Conservation (phyloP, 1,140 invertebrate genomes). For the Hyles vespertilio region DNA sequence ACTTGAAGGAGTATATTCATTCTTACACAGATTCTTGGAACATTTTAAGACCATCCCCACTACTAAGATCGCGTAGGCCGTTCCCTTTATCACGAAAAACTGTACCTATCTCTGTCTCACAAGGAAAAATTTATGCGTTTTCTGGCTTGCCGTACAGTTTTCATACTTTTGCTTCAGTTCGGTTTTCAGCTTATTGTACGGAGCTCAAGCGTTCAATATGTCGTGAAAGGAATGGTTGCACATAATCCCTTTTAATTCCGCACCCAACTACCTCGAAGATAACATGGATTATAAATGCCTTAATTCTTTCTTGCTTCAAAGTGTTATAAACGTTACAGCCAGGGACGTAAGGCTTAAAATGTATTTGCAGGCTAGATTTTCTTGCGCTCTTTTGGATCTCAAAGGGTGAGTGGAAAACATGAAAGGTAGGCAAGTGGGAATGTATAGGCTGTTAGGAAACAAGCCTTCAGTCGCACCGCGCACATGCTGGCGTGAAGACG, state of each 20-base stretch:
- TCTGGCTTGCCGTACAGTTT: conserved; percentile 42
- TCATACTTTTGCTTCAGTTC: conserved; percentile 16
- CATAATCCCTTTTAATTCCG: conserved; percentile 21
- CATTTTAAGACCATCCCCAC: conserved; percentile 72
- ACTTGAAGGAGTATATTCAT: conserved; percentile 23
- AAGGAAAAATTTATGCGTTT: conserved; percentile 61
- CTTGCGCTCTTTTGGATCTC: conserved; percentile 23
- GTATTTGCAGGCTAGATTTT: neutral
- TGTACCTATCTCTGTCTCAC: conserved; percentile 59
- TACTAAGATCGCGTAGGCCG: conserved; percentile 56
- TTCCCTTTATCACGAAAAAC: conserved; percentile 67
- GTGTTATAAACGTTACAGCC: conserved; percentile 11
- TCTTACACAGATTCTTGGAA: conserved; percentile 46
- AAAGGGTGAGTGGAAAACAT: conserved; percentile 48
- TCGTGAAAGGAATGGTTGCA: conserved; percentile 3
- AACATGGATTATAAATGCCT: conserved; percentile 12
- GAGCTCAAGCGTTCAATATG: conserved; percentile 20
- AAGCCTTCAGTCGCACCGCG: conserved; percentile 64
- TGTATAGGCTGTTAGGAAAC: conserved; percentile 52
- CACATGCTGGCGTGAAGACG: conserved; percentile 48
- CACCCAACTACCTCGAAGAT: conserved; percentile 11
- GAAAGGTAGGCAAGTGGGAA: conserved; percentile 63
- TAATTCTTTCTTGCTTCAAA: conserved; percentile 10
- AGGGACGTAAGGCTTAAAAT: conserved; percentile 8
- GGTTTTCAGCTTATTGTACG: conserved; percentile 17